Percentiles rank a stretch among this genome's conserved stretches.
Conservation (phyloP, 2,797 vertebrate genomes). For the Champsocephalus gunnari region DNA sequence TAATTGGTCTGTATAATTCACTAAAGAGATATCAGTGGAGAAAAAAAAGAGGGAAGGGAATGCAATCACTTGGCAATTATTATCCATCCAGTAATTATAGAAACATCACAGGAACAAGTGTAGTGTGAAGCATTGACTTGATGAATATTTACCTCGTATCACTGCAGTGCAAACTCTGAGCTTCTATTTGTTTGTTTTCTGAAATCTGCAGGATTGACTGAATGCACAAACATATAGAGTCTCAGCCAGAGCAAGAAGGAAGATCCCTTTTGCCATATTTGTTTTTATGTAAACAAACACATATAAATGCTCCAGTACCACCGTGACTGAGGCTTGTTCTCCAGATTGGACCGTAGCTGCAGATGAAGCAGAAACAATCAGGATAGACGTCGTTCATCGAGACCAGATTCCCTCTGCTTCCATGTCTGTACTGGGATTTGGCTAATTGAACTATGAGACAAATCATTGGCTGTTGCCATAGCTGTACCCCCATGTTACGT, state of each 20-base stretch:
- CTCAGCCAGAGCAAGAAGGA: constrained; percentile 15
- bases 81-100: constrained; percentile 10
- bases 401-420: not conserved
- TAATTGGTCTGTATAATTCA: constrained; percentile 47
- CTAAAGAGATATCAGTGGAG: constrained; percentile 19
- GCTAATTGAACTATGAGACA: not conserved
- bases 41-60: constrained; percentile 6
- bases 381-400: not conserved
- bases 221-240: constrained; percentile 29
- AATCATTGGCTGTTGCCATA: not conserved
- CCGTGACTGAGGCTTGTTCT: constrained; percentile 6
- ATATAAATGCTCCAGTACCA: constrained; percentile 20
- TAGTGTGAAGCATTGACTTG: not conserved
- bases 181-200: constrained; percentile 21
- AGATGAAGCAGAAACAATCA: constrained; percentile 23
- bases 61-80: constrained; percentile 34
- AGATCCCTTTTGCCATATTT: constrained; percentile 23
- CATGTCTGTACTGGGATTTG: not conserved
- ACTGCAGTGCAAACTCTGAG: constrained; percentile 17
- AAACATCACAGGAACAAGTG: constrained; percentile 6
- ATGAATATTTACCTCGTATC: constrained; percentile 21
- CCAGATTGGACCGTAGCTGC: constrained; percentile 22
- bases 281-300: constrained; percentile 33
- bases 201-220: constrained; percentile 28
- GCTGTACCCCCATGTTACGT: not conserved